A percentile compares a stretch with the other conserved stretches of the same genome.
phyloP scores from a whole-genome alignment of 2,113 vertebrate genomes.

The Theristicus caerulescens region DNA sequence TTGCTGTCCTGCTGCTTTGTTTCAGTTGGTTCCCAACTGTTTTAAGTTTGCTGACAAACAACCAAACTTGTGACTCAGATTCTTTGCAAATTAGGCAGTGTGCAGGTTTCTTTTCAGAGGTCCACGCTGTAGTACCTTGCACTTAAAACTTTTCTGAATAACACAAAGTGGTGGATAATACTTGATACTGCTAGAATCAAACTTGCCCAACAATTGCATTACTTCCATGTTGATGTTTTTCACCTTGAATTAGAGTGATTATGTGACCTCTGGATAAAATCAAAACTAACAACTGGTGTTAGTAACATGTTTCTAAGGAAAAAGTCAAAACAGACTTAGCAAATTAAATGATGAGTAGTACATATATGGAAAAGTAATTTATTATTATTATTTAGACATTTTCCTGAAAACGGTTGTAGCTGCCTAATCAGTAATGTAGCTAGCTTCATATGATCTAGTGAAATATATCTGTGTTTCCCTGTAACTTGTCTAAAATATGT shows the following conservation, averaged over 20 bases:
- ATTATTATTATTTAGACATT: background rate
- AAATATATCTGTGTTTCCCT: background rate
- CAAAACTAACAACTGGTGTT: background rate
- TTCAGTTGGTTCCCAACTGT: background rate
- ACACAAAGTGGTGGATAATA: background rate
- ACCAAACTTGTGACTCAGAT: background rate
- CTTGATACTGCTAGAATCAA: background rate
- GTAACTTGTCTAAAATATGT: background rate
- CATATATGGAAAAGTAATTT: background rate
- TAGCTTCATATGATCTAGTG: background rate
- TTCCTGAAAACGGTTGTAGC: background rate
- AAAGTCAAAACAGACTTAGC: background rate
- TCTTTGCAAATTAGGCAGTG: background rate
- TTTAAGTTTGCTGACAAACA: background rate
- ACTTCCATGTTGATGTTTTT: background rate
- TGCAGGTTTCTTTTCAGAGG: background rate
- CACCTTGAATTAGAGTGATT: background rate
- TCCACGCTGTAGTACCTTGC: background rate
- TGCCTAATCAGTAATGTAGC: background rate
- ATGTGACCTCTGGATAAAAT: background rate
- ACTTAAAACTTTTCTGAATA: background rate
- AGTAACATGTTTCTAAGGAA: background rate
- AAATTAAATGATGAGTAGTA: background rate
- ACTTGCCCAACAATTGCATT: background rate
- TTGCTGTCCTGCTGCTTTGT: background rate